Evolutionary conservation across 2,797 vertebrate genomes (phyloP), one percentile per base, ranked within the genome.

Genomic region (Pangasius mekongensis): DNA sequence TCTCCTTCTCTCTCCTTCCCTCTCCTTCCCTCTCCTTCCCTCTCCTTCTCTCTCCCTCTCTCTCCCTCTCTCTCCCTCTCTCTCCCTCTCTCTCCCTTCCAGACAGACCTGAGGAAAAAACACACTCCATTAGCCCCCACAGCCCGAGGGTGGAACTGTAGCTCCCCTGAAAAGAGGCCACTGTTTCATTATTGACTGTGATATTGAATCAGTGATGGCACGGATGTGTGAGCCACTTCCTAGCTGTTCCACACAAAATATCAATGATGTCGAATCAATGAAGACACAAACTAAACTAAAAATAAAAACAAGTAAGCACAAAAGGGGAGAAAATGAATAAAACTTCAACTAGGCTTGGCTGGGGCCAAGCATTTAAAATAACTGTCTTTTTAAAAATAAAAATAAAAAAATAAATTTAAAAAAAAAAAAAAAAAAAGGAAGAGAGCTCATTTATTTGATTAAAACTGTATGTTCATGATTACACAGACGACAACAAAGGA

Each of bases 131-230:
- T 89, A 78, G 18, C 84, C 73, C 60, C 20, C 76, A 80, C 84
- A 64, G 78, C 88, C 69, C n/a, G 73, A 74, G 76, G 85, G 85
- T 43, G 43, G 81, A 87, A 83, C 83, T 81, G 86, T 87, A 85
- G 85, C 83, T 47, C 71, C 52, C 20, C 54, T 52, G 77, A 60
- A 89, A 84, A 85, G 62, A 76, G 49, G 71, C 85, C 83, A 86
- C 86, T 73, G 69, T 49, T 80, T 36, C 60, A 83, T 88, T 89
- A 91, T 71, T 87, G 86, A 85, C 89, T 89, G 66, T 3, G 66
- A 86, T 54, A 74, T 33, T 56, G 66, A 88, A 85, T 85, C 52
- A 74, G 30, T 24, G 47, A 56, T 66, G 56, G 14, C 58, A 60
- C 18, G 77, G 58, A 36, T 1, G 36, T 56, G 56, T 3, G 24